Base-by-base conservation (phyloP, 1,140 invertebrate genomes). In the Heliconius hewitsoni region DNA sequence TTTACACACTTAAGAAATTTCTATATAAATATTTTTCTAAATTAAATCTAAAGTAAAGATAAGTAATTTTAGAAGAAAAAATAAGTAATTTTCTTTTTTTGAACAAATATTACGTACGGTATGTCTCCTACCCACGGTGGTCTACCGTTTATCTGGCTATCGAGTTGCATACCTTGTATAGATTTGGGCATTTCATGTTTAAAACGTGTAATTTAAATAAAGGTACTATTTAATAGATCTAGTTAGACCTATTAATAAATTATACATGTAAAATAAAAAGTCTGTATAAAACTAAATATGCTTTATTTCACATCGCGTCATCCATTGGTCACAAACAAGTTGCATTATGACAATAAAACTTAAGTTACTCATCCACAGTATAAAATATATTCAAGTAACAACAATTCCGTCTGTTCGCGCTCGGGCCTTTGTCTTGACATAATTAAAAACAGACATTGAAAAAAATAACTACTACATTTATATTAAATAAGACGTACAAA, bases 231-330 rank as follows among this genome's bases (percentile, higher is more conserved):
- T 34, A 34, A 34, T 34, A 34, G 34, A 34, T 5, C 34, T 6
- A 3, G 6, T 3, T 6, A 6, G 6, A 0, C 0, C 5, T 34
- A 34, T 3, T 1, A 23, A 23, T 9, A n/a, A 57, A 30, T 30
- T 30, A 30, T 30, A 30, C 5, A 8, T 18, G 1, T 46, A 81
- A 84, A 89, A 86, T 71, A 81, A 84, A 78, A 78, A 30, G 30
- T 80, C 74, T 55, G 82, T 75, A 85, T 91, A 93, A 94, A 94
- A 94, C 91, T 94, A 94, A 92, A 94, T 93, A 94, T 92, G 91
- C 89, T 94, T 94, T 94, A 94, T 93, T 94, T 92, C 90, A 93
- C 89, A 91, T 91, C 85, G 86, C 89, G 88, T 92, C 91, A 93
- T 87, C 90, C 88, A 91, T 91, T 92, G 89, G 90, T 91, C 90